A percentile compares a stretch with the other conserved stretches of the same genome.
These are phyloP conservation scores for Hestina assimilis DNA, from an alignment of 1,140 invertebrate genomes.

Conservation along the genomic window DNA sequence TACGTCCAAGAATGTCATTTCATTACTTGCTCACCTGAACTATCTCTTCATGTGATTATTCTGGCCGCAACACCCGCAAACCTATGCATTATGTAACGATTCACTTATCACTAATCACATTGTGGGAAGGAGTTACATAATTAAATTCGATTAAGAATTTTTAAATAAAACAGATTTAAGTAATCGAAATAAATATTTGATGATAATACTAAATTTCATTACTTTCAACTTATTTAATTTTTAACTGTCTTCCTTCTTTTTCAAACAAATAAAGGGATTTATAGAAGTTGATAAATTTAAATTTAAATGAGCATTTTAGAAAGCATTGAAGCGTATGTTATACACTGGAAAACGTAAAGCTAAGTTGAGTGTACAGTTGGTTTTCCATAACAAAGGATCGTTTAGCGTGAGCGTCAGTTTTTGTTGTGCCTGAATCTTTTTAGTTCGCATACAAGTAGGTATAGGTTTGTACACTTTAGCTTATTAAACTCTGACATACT, in stretches of 20 bases:
- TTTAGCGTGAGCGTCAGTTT: constrained; percentile 8
- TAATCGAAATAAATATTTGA: no score
- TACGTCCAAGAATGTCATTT: constrained; percentile 51
- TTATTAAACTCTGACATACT: no score
- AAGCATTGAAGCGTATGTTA: constrained; percentile 12
- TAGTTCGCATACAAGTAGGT: neutral
- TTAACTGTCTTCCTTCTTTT: no score
- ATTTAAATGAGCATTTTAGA: constrained; percentile 4
- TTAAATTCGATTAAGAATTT: no score
- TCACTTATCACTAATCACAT: neutral
- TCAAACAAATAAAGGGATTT: no score
- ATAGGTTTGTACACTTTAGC: neutral
- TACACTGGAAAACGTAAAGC: constrained; percentile 10
- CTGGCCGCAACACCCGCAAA: constrained; percentile 9
- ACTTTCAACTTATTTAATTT: no score
- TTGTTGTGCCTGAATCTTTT: constrained; percentile 1
- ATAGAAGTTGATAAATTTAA: neutral
- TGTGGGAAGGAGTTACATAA: neutral
- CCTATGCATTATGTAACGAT: neutral
- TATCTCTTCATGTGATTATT: constrained; percentile 10
- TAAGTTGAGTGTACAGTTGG: constrained; percentile 8
- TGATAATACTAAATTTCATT: no score
- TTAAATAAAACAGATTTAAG: no score
- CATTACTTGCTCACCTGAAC: constrained; percentile 46
- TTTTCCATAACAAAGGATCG: constrained; percentile 19